phyloP scores from a whole-genome alignment of 2,888 invertebrate genomes.

The Hetaerina titia region DNA sequence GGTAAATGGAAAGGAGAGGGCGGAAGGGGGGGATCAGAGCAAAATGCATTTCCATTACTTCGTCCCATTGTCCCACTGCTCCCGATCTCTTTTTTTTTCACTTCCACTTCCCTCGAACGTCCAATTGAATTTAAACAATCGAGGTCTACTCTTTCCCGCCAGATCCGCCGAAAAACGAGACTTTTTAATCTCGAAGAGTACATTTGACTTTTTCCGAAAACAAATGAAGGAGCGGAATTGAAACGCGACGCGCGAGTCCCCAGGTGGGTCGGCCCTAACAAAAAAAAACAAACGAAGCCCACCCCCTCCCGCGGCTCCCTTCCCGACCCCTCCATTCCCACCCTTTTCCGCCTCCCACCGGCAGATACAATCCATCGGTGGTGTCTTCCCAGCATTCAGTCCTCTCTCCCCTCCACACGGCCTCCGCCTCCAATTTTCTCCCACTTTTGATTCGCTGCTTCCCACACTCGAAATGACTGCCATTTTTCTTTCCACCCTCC shows the following conservation, averaged over 20 bases:
- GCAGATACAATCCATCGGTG: background rate
- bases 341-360: background rate
- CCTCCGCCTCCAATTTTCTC: background rate
- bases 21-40: background rate
- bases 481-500: background rate
- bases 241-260: constrained; percentile 45
- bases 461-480: background rate
- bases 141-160: background rate
- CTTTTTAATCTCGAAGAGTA: constrained; percentile 61
- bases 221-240: constrained; percentile 48
- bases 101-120: background rate
- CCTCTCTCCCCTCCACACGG: background rate
- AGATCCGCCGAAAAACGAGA: background rate
- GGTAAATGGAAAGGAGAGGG: background rate
- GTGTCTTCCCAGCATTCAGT: background rate
- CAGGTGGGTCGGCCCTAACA: constrained; percentile 29
- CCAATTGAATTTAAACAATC: constrained; percentile 52
- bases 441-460: background rate
- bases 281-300: background rate
- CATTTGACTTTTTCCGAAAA: constrained; percentile 42
- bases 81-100: background rate
- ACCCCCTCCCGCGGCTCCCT: too few relatives aligned
- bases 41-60: background rate
- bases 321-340: background rate
- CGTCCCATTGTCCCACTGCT: background rate